phyloP scores from a whole-genome alignment of 1,140 invertebrate species.

The Agrypnia vestita region DNA sequence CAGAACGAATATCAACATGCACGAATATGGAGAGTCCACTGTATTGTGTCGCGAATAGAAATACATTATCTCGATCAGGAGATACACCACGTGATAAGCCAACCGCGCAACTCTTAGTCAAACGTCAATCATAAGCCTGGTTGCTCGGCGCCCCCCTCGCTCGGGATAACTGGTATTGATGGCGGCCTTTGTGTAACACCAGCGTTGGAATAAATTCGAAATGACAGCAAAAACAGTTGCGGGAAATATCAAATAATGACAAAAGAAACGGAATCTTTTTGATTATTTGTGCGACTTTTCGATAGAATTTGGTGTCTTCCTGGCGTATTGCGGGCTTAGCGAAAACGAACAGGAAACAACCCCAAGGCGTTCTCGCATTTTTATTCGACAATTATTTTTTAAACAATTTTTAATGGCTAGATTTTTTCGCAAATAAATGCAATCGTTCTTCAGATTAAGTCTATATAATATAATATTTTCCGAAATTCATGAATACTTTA shows the following conservation, averaged over 20 bases:
- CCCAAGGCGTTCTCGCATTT: not conserved
- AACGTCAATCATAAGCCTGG: slow-evolving; percentile 33
- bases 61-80: not conserved
- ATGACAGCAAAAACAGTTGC: slow-evolving; percentile 50
- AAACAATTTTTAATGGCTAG: no score
- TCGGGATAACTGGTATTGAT: slow-evolving; percentile 31
- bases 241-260: slow-evolving; percentile 52
- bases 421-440: no score
- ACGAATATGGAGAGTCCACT: no score
- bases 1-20: no score
- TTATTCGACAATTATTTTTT: no score
- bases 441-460: no score
- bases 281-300: not conserved
- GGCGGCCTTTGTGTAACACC: slow-evolving; percentile 25
- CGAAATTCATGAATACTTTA: no score
- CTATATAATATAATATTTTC: no score
- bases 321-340: not conserved
- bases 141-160: not conserved
- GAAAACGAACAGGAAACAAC: not conserved
- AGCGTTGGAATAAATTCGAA: slow-evolving; percentile 41
- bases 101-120: slow-evolving; percentile 6
- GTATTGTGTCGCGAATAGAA: no score
- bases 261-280: slow-evolving; percentile 43
- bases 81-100: not conserved
- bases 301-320: not conserved